Evolutionary conservation across 2,113 vertebrate genomes (phyloP), one percentile per base, ranked within the genome.

Genomic region (Perca fluviatilis): DNA sequence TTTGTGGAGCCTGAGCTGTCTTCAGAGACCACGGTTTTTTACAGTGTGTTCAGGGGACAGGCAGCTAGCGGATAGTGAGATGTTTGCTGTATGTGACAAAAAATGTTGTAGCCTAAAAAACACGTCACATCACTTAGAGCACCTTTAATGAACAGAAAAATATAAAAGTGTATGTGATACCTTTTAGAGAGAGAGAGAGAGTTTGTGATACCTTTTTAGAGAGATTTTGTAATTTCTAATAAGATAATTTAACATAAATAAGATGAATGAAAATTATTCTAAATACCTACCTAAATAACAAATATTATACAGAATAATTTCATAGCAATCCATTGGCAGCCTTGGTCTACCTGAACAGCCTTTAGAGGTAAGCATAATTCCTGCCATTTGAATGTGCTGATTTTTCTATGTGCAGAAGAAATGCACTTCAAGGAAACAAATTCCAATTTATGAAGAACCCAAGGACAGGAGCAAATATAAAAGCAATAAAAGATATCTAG

Each of bases 401-500:
- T 77, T 86, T 72, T 83, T 74, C 78, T 67, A 58, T 85, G 66
- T 66, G 77, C 74, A 50, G 57, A 49, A 84, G 69, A 84, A 86
- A 88, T 86, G 65, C 79, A 88, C 89, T 90, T 91, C 85, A 93
- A 86, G 70, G 84, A 89, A 95, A 93, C 90, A 88, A 84, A 94
- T 93, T 89, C 85, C 80, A 90, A 88, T 88, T 90, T 87, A 86
- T 81, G 86, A 91, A 87, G 74, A 92, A 88, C 71, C 83, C 94
- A 94, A 94, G 93, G 94, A 93, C 94, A 83, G 65, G 56, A 86
- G 88, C 67, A 89, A 89, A 92, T 93, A 92, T 91, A 93, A 94
- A 89, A 91, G 90, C 88, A 91, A 92, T 93, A 89, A 91, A 90
- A 94, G 89, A 91, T 92, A 90, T 92, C 88, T 83, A 83, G 89